Evolutionary conservation across 2,888 invertebrate species (phyloP).

Genomic region (Drosophila multiciliata): DNA sequence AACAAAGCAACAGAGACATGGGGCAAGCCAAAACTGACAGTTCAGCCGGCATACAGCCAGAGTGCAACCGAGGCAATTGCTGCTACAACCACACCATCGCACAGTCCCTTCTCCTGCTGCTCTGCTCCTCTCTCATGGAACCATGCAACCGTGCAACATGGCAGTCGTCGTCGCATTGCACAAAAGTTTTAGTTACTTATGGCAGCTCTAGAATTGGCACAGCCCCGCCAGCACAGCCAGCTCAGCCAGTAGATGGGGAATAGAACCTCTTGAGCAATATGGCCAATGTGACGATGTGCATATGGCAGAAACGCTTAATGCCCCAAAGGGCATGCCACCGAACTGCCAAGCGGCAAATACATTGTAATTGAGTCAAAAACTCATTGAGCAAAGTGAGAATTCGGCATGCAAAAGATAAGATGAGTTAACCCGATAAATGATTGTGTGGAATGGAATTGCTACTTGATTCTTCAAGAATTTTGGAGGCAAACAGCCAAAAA

Average conservation of each 20-base stretch:
- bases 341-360: constrained; percentile 1
- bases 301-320: neutral
- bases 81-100: neutral
- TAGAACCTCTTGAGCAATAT: constrained; percentile 35
- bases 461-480: neutral
- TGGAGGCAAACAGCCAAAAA: neutral
- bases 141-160: constrained; percentile 24
- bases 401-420: neutral
- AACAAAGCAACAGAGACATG: constrained; percentile 53
- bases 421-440: neutral
- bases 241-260: neutral
- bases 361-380: constrained; percentile 8
- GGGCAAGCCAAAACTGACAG: constrained; percentile 47
- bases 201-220: constrained; percentile 17
- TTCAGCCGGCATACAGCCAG: constrained; percentile 19
- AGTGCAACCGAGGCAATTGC: constrained; percentile 19
- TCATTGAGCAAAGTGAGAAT: neutral
- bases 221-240: neutral
- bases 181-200: constrained; percentile 51
- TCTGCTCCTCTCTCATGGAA: neutral
- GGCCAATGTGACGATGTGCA: constrained; percentile 38
- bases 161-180: constrained; percentile 29
- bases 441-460: neutral
- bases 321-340: neutral
- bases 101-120: neutral